These are phyloP conservation scores for Machimus atricapillus DNA, from an alignment of 2,888 invertebrate genomes.

Conservation along the genomic window DNA sequence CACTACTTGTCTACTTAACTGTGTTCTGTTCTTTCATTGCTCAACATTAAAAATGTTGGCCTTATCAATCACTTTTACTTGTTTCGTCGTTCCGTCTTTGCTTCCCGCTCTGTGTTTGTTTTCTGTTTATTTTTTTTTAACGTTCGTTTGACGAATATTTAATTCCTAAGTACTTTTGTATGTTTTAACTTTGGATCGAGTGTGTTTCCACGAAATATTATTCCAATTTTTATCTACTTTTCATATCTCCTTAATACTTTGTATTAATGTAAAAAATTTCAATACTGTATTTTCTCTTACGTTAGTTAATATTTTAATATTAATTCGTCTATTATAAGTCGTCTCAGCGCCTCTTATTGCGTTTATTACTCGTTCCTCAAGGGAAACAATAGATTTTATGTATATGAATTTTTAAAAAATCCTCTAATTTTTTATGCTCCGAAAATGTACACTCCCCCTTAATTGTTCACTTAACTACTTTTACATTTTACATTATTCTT, in stretches of 20 bases:
- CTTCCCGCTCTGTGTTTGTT: neutral
- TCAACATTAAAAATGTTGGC: neutral
- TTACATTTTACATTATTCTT: conserved; percentile 29
- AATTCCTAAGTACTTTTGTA: conserved; percentile 2
- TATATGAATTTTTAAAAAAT: conserved; percentile 33
- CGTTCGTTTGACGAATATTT: neutral
- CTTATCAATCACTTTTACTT: neutral
- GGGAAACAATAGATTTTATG: conserved; percentile 14
- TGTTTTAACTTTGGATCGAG: neutral
- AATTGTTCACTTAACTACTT: conserved; percentile 2
- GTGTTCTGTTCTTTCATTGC: neutral
- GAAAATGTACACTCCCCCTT: conserved; percentile 16
- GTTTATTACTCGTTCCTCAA: conserved; percentile 29
- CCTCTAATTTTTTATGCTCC: conserved; percentile 1
- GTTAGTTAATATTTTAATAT: conserved; percentile 15
- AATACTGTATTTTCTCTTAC: conserved; percentile 42
- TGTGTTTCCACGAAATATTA: conserved; percentile 1
- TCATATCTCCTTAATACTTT: conserved; percentile 30
- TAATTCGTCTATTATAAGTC: conserved; percentile 37
- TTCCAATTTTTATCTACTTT: conserved; percentile 6
- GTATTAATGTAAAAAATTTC: conserved; percentile 43
- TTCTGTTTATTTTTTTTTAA: neutral
- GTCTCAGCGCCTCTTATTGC: conserved; percentile 22
- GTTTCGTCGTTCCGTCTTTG: neutral
- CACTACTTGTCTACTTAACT: conserved; percentile 14